Evolutionary conservation across 2,888 invertebrate species (phyloP), one percentile per base, ranked within the genome.

Genomic region (Hirtodrosophila cameraria): DNA sequence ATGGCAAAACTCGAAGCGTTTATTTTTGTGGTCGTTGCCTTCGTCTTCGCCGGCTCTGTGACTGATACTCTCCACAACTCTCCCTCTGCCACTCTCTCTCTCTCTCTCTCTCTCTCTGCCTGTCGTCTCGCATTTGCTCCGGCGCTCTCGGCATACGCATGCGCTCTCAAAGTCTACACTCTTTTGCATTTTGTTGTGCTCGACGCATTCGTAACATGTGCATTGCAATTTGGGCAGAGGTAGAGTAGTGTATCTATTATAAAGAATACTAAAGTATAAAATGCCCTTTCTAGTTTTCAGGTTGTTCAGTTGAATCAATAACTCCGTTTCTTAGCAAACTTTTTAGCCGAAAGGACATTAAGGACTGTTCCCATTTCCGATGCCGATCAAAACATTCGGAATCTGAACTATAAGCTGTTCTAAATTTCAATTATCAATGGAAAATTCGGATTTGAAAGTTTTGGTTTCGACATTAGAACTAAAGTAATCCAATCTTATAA

Each of bases 111-210:
- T 33, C 33, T 31, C 36, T 33, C 8, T n/a, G 8, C n/a, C n/a
- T n/a, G n/a, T n/a, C n/a, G n/a, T n/a, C n/a, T n/a, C n/a, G n/a
- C n/a, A n/a, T n/a, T 23, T 4, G 20, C 3, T 8, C 16, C 18
- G 27, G n/a, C 60, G 35, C 61, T 52, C 67, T 48, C n/a, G 15
- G 27, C 20, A 33, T 60, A 86, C 74, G 71, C 81, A 65, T 58
- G 62, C 72, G 75, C 68, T 81, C 84, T 74, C 69, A 42, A 73
- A 70, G 61, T 82, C 85, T 82, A 50, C 86, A 82, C 66, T 38
- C 6, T 57, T 55, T 65, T 42, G 12, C 50, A 20, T 43, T 82
- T 86, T 82, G 82, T 82, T 82, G 53, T 82, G 82, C 85, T 82
- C 72, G 64, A 4, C 55, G 35, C 45, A 64, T 82, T 86, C 82